Base-by-base conservation (phyloP, 2,888 invertebrate genomes). In the Teleogryllus oceanicus region DNA sequence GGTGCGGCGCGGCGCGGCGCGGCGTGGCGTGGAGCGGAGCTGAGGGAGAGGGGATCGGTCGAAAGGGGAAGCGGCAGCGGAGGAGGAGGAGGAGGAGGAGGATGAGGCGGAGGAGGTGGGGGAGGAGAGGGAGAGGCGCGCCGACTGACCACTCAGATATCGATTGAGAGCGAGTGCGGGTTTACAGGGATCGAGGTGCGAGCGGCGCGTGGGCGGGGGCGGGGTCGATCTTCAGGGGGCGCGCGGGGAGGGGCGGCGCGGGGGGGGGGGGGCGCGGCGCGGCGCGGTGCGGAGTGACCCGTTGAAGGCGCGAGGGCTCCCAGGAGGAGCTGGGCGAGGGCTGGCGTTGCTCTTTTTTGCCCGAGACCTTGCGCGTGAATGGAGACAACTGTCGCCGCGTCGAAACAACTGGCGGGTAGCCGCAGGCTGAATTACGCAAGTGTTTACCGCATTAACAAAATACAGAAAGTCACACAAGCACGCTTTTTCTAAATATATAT, bases 91-190 rank as follows among this genome's bases (percentile, higher is more conserved):
- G 21, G 21, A 21, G 21, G 21, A 21, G 1, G 21, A 21, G 62
- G n/a, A 18, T 13, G 62, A 13, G 62, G n/a, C 16, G 62, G 62
- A 18, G 62, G 62, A 18, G 62, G 62, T 62, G 62, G 16, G 62
- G 16, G 8, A 18, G 62, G 62, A 37, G 62, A 13, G 62, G n/a
- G 62, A 62, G 62, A 62, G 62, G n/a, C 62, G 62, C 62, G 62
- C n/a, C 62, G 62, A 62, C 62, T 62, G 62, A 62, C 62, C 62
- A 62, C 62, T 62, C 62, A n/a, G 62, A 62, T 62, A 62, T 62
- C 62, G 62, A 62, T 62, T 62, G 62, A 62, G 62, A 62, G 62
- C n/a, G 62, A 62, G 62, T 18, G 62, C 62, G 37, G 37, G 37
- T 37, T 37, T 37, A 37, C 37, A 37, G 37, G 37, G 37, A 37